Evolutionary conservation across 2,113 vertebrate species (phyloP).

Genomic region (Calyptomena viridis): DNA sequence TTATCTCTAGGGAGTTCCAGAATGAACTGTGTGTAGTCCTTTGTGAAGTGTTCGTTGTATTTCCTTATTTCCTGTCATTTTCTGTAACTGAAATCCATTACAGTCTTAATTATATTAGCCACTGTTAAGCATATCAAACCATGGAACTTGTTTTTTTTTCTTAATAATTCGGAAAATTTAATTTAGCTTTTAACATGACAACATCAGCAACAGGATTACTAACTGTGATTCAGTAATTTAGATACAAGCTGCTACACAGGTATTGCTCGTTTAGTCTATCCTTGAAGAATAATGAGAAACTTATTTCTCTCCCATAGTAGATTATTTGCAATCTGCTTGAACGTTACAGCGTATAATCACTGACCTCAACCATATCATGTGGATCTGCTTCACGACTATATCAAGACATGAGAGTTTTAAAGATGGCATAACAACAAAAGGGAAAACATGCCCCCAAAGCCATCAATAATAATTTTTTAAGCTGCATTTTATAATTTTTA

Average conservation of each 20-base stretch:
- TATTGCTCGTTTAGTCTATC: neutral
- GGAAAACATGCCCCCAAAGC: neutral
- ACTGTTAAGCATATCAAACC: slow-evolving; percentile 32
- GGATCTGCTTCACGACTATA: neutral
- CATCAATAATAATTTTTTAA: neutral
- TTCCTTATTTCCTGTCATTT: slow-evolving; percentile 18
- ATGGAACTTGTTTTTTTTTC: neutral
- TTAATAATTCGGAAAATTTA: slow-evolving; percentile 54
- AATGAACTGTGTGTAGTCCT: neutral
- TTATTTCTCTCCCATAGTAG: neutral
- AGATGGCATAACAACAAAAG: neutral
- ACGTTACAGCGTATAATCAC: neutral
- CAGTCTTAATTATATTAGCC: slow-evolving; percentile 38
- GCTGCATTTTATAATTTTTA: neutral
- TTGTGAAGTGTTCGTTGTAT: neutral
- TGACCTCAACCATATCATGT: neutral
- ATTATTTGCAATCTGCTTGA: slow-evolving; percentile 23
- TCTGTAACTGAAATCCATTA: slow-evolving; percentile 36
- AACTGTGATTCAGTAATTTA: slow-evolving; percentile 18
- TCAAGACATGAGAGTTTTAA: neutral
- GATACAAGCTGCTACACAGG: neutral
- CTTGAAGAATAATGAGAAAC: slow-evolving; percentile 41
- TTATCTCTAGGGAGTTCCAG: neutral
- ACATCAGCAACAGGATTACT: slow-evolving; percentile 41
- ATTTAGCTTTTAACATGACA: slow-evolving; percentile 52